Conservation (phyloP, 2,797 vertebrate species). For the Oreochromis grahami region DNA sequence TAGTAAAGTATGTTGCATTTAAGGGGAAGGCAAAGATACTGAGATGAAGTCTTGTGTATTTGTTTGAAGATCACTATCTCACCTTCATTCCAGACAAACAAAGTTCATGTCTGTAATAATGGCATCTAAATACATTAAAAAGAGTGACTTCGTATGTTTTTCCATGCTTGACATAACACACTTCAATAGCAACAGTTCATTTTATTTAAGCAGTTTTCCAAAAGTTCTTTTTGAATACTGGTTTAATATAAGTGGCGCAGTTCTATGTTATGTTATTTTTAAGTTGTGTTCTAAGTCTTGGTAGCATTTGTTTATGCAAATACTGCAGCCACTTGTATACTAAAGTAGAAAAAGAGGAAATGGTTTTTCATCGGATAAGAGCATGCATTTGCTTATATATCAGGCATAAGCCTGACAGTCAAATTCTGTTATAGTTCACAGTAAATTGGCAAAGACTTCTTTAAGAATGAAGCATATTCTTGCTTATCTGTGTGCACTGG, state of each 20-base stretch:
- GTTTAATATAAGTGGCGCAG: too few relatives aligned
- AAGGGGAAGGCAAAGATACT: not conserved
- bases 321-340: not conserved
- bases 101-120: too few relatives aligned
- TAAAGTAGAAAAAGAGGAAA: not conserved
- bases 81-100: too few relatives aligned
- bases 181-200: not conserved
- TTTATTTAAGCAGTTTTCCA: not conserved
- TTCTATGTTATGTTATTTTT: not conserved
- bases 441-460: not conserved
- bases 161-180: too few relatives aligned
- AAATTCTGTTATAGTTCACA: not conserved
- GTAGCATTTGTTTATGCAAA: not conserved
- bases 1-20: not conserved
- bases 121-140: too few relatives aligned
- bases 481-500: slow-evolving; percentile 13
- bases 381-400: not conserved
- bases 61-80: too few relatives aligned
- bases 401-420: not conserved
- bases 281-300: not conserved
- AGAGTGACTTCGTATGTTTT: too few relatives aligned
- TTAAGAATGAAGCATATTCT: slow-evolving; percentile 5
- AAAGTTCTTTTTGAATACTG: too few relatives aligned
- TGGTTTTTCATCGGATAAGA: not conserved
- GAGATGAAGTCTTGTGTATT: not conserved